Conservation (phyloP, 1,140 invertebrate genomes). For the Drosophila arizonae region DNA sequence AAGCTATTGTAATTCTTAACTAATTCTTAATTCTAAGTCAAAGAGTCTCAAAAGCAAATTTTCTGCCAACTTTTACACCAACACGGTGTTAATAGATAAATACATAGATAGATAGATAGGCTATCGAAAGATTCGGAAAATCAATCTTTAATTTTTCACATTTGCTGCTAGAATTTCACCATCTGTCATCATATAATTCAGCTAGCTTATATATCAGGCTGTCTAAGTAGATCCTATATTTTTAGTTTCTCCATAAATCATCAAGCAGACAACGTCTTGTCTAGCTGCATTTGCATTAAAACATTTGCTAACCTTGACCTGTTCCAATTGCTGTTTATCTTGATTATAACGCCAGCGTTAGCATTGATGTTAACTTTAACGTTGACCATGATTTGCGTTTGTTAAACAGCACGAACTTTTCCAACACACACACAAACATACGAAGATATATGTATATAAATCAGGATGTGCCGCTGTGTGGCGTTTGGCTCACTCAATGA, state of each 20-base stretch:
- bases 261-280: not conserved
- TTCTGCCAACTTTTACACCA: no score
- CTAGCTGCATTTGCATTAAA: not conserved
- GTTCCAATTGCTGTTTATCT: slow-evolving; percentile 52
- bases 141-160: no score
- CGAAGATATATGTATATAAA: not conserved
- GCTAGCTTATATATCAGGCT: no score
- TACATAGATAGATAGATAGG: no score
- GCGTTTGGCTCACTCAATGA: slow-evolving; percentile 28
- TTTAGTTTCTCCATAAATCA: not conserved
- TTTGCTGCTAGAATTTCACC: no score
- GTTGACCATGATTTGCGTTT: slow-evolving; percentile 62
- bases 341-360: slow-evolving; percentile 48
- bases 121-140: no score
- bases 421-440: not conserved
- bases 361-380: not conserved
- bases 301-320: slow-evolving; percentile 4
- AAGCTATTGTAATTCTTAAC: no score
- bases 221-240: no score
- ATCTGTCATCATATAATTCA: no score
- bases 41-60: no score
- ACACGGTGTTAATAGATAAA: no score
- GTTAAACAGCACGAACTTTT: slow-evolving; percentile 47
- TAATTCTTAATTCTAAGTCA: no score
- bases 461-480: not conserved